These are phyloP conservation scores for Erannis defoliaria DNA, from an alignment of 2,888 invertebrate species.

Conservation along the genomic window DNA sequence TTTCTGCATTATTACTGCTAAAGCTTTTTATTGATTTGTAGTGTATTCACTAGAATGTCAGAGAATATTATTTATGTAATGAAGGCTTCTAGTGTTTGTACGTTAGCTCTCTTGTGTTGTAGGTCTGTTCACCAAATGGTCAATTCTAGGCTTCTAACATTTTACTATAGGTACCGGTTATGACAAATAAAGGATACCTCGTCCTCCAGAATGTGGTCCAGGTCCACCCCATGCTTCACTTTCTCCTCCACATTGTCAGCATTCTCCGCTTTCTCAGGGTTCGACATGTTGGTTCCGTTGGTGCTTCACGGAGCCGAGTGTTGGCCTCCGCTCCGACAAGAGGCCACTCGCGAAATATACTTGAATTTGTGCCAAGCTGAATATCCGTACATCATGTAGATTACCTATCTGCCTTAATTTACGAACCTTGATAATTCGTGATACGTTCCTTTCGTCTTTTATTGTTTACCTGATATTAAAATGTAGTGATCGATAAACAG, in stretches of 20 bases:
- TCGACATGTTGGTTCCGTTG: constrained; percentile 48
- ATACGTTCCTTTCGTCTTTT: constrained; percentile 4
- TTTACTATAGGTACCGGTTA: neutral
- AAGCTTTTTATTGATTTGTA: too few relatives aligned
- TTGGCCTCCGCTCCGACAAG: constrained; percentile 21
- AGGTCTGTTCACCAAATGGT: too few relatives aligned
- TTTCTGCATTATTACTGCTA: neutral
- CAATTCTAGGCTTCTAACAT: too few relatives aligned
- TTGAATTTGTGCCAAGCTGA: neutral
- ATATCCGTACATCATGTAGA: neutral
- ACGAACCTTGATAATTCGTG: constrained; percentile 22
- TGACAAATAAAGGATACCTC: constrained; percentile 46
- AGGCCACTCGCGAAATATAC: constrained; percentile 28
- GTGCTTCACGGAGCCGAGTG: neutral
- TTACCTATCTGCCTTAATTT: constrained; percentile 24
- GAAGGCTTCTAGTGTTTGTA: neutral
- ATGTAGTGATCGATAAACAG: neutral
- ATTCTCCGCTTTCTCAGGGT: constrained; percentile 51
- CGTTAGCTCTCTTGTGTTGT: too few relatives aligned
- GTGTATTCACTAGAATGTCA: too few relatives aligned
- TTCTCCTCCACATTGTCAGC: constrained; percentile 35
- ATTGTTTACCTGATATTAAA: constrained; percentile 8
- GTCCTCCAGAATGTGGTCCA: constrained; percentile 71
- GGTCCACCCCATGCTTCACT: constrained; percentile 55
- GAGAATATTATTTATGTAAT: neutral